Evolutionary conservation across 2,888 invertebrate genomes (phyloP).

Genomic region (Clistopyga incitator): DNA sequence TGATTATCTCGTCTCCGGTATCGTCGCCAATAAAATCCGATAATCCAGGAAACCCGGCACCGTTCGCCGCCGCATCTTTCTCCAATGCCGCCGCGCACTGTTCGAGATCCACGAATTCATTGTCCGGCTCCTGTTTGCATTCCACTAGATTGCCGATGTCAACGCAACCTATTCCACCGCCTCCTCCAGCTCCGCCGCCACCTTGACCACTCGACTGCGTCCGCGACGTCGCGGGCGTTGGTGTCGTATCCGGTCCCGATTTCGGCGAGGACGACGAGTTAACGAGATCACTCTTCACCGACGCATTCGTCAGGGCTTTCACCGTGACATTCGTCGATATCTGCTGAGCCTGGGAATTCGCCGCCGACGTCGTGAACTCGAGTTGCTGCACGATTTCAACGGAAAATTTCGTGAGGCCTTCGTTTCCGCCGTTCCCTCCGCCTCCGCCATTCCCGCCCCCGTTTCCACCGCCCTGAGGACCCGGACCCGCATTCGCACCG

Average conservation of each 20-base stretch:
- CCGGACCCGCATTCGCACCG: constrained; percentile 74
- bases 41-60: constrained; percentile 91
- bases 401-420: constrained; percentile 90
- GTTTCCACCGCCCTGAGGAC: constrained; percentile 70
- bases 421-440: constrained; percentile 72
- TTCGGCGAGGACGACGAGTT: constrained; percentile 85
- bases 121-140: constrained; percentile 93
- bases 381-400: constrained; percentile 97
- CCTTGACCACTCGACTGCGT: constrained; percentile 75
- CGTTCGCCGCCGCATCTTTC: constrained; percentile 91
- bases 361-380: constrained; percentile 94
- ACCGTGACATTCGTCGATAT: constrained; percentile 97
- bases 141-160: constrained; percentile 90
- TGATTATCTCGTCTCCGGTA: constrained; percentile 91
- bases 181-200: constrained; percentile 74
- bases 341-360: constrained; percentile 94
- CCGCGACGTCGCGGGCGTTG: constrained; percentile 75
- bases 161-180: constrained; percentile 82
- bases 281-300: constrained; percentile 87
- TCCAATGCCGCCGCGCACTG: constrained; percentile 94
- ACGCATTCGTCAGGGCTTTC: constrained; percentile 91
- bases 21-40: constrained; percentile 94
- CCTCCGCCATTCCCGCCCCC: constrained; percentile 69
- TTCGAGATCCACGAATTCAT: constrained; percentile 94
- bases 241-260: constrained; percentile 84